Percentiles rank a stretch among this genome's conserved stretches.
Evolutionary conservation across 2,113 vertebrate species (phyloP).

Genomic region (Malaclemys terrapin): DNA sequence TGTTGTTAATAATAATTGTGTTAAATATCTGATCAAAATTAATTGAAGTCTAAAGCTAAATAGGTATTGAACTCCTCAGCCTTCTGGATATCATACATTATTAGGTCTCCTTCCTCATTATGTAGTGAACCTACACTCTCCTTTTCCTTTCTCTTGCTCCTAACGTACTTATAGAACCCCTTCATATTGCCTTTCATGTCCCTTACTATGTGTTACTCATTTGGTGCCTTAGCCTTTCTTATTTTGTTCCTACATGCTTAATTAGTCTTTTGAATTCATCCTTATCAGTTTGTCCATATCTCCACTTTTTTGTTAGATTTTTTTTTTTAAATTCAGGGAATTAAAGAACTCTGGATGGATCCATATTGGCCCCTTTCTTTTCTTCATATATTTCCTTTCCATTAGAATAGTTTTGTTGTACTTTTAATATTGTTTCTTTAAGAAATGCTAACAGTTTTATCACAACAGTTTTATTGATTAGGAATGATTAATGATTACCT

Average conservation of each 20-base stretch:
- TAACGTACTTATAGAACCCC: background rate
- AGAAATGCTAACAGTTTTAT: background rate
- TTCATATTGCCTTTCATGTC: background rate
- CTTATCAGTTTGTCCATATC: background rate
- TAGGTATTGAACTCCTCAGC: no score
- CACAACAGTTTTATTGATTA: background rate
- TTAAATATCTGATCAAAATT: no score
- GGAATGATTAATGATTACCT: background rate
- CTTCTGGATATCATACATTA: no score
- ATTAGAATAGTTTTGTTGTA: background rate
- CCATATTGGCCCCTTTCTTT: background rate
- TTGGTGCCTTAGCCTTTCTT: background rate
- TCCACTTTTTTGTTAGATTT: background rate
- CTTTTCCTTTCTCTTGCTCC: background rate
- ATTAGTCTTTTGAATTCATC: background rate
- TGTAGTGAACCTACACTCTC: background rate
- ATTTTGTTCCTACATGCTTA: background rate
- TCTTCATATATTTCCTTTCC: background rate
- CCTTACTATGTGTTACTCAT: background rate
- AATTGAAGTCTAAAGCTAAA: no score
- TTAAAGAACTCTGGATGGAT: background rate
- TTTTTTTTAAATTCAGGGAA: background rate
- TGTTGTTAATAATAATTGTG: no score
- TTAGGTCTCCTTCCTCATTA: background rate
- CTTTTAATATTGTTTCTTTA: background rate